Evolutionary conservation across 2,888 invertebrate genomes (phyloP).

Genomic region (Eueremaeus valkanovi): DNA sequence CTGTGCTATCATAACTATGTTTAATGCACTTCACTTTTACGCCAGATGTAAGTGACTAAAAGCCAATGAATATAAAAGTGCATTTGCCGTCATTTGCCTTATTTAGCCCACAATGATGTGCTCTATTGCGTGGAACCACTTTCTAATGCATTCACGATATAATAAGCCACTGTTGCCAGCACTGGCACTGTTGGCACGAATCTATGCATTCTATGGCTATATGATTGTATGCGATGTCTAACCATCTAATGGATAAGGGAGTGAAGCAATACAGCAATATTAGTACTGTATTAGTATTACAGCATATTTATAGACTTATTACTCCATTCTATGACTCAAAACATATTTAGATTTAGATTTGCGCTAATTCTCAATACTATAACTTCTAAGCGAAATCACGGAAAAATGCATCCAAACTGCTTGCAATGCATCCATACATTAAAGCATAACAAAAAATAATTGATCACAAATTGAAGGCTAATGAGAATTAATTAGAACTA

Average conservation of each 20-base stretch:
- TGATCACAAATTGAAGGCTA: too few species aligned
- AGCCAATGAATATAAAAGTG: constrained; percentile 33
- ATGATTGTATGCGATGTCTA: too few species aligned
- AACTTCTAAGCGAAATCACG: too few species aligned
- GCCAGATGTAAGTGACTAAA: constrained; percentile 35
- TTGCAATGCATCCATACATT: too few species aligned
- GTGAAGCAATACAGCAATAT: constrained; percentile 17
- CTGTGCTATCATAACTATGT: constrained; percentile 21
- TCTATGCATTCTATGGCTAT: too few species aligned
- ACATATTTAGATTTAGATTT: too few species aligned
- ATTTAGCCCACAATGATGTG: constrained; percentile 28
- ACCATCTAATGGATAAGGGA: constrained; percentile 31
- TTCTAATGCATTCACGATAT: constrained; percentile 28
- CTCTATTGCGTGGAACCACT: constrained; percentile 35
- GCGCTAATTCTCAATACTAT: too few species aligned
- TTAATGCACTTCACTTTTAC: constrained; percentile 36
- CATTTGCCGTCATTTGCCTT: constrained; percentile 23
- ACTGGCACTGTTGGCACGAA: background rate
- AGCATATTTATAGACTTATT: constrained; percentile 4
- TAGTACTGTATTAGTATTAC: background rate
- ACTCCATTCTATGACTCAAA: background rate
- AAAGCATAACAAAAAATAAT: too few species aligned
- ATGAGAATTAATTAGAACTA: too few species aligned
- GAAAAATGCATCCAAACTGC: too few species aligned
- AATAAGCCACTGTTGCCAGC: constrained; percentile 19